Evolutionary conservation across 2,113 vertebrate genomes (phyloP), one percentile per base, ranked within the genome.

Genomic region (Chionomys nivalis): DNA sequence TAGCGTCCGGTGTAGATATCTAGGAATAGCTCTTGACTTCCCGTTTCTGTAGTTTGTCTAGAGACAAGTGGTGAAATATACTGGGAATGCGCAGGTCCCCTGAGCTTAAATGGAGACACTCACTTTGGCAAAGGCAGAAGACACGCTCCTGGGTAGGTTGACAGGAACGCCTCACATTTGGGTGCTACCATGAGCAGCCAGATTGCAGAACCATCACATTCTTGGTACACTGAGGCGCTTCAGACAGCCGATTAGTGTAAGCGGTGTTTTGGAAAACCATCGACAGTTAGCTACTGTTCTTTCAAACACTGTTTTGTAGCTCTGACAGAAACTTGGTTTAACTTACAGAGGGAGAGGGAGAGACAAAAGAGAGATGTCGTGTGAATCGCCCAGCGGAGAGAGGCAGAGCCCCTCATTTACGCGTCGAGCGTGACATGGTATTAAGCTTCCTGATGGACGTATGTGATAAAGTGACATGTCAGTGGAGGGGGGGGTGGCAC

Each of bases 381-480:
- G 91, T 83, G 96, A 97, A 98, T 90, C 68, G 94, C 94, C 92
- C 94, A 3, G 7, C 94, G 94, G 97, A 97, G 91, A 95, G 73
- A 94, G 73, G 96, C 96, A 42, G 96, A 96, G 97, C 97, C 97
- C 68, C 98, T 98, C 98, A 94, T 98, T 98, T 98, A 98, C 96
- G 98, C 98, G 97, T 98, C 93, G 98, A 98, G 97, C 97, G 98
- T 98, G 98, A 98, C 99, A 98, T 98, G 96, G 98, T 98, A 98
- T 98, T 99, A 98, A 98, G 98, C 98, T 99, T 98, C 98, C 98
- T 98, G 98, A 98, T 98, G 98, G 98, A 98, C 97, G 97, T 98
- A 98, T 98, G 98, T 98, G 98, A 98, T 98, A 99, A 98, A 98
- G 98, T 98, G 98, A 98, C 98, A 98, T 98, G 98, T 98, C 98